A percentile compares a stretch with the other conserved stretches of the same genome.
Evolutionary conservation across 1,140 invertebrate genomes (phyloP).

Genomic region (Aphelenchoides fujianensis): DNA sequence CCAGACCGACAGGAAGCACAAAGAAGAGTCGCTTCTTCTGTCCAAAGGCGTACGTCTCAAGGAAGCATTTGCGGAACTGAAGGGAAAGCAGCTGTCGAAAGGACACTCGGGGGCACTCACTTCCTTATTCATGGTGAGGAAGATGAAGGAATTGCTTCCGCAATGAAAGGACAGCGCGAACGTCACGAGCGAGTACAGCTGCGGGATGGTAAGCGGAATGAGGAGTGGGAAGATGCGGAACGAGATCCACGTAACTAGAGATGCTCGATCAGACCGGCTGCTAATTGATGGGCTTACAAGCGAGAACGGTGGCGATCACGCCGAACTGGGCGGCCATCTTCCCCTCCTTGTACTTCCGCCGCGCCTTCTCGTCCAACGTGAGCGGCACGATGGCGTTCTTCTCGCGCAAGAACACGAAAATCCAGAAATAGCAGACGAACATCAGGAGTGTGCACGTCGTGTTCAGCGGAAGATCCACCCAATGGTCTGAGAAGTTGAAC

Average conservation of each 20-base stretch:
- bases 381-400: neutral
- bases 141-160: slow-evolving; percentile 19
- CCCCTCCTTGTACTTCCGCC: slow-evolving; percentile 7
- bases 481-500: slow-evolving; percentile 19
- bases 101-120: neutral
- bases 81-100: neutral
- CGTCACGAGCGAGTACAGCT: slow-evolving; percentile 8
- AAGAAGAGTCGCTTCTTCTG: neutral
- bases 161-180: neutral
- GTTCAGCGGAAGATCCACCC: slow-evolving; percentile 16
- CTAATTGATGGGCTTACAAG: slow-evolving; percentile 18
- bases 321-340: slow-evolving; percentile 18
- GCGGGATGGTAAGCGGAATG: slow-evolving; percentile 1
- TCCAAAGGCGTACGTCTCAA: neutral
- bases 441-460: neutral
- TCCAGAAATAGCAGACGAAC: slow-evolving; percentile 19
- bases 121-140: slow-evolving; percentile 18
- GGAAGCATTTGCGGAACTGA: neutral
- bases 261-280: neutral
- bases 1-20: neutral
- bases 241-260: slow-evolving; percentile 17
- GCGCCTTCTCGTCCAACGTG: slow-evolving; percentile 1
- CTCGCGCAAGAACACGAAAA: slow-evolving; percentile 8
- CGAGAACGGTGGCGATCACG: neutral
- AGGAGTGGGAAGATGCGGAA: slow-evolving; percentile 18